Base-by-base conservation (phyloP, 1,140 invertebrate genomes). In the Diabrotica undecimpunctata region DNA sequence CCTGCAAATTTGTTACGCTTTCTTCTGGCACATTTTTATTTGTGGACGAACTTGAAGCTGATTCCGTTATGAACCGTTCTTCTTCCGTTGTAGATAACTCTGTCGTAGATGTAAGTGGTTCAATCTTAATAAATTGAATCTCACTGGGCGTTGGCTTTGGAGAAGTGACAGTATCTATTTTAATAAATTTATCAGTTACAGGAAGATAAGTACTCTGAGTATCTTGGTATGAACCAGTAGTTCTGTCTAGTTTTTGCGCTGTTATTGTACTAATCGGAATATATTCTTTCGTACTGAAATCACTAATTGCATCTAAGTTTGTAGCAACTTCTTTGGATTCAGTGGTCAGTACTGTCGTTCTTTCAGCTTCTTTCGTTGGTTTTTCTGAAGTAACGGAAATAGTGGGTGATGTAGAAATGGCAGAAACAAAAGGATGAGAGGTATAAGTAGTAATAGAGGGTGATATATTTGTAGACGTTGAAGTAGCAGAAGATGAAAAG, bases 251-350 rank as follows among this genome's bases (percentile, higher is more conserved):
- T 9, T 25, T 55, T 14, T 55, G 9, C 14, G 12, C 10, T 1
- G 12, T 35, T 14, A 55, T 25, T 13, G 54, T 55, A 25, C 35
- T 55, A 55, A 55, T 55, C 0, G 54, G 54, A 10, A 55, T 14
- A 10, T 14, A 55, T 10, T 14, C 35, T 6, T 25, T 55, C 10
- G 54, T 55, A 55, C 12, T 55, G 6, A 10, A 14, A 14, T 55
- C 54, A 14, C 5, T 52, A 36, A 52, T 61, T 51, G 50, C 13
- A 7, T 61, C 50, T 61, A n/a, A 25, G 25, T 25, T 25, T 25
- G 25, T 25, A 4, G 25, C 25, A 25, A 25, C n/a, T 6, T 46
- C 8, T 46, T 46, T 46, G 6, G n/a, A 46, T 46, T 46, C 41
- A 10, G 41, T n/a, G 41, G 41, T 46, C 6, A n/a, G 4, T 46